Evolutionary conservation across 2,888 invertebrate genomes (phyloP).

Genomic region (Biston stratarius): DNA sequence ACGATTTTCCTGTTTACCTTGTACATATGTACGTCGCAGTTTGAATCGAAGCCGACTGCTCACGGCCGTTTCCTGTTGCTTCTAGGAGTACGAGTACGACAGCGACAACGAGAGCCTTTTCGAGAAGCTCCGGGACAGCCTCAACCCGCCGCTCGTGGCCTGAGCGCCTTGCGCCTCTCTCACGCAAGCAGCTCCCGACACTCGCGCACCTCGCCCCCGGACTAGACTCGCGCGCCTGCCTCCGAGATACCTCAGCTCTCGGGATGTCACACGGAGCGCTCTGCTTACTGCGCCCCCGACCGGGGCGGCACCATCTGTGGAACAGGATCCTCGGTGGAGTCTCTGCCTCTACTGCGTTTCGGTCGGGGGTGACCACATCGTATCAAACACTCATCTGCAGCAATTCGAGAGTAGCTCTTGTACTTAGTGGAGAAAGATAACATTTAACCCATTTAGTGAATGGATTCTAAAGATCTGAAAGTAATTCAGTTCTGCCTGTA

Average conservation of each 20-base stretch:
- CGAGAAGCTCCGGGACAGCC: constrained; percentile 56
- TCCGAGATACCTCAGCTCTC: neutral
- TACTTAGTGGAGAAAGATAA: neutral
- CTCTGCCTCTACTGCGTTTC: constrained; percentile 17
- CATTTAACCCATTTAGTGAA: constrained; percentile 10
- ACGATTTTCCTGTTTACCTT: constrained; percentile 45
- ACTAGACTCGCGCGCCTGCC: neutral
- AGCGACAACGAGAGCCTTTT: constrained; percentile 67
- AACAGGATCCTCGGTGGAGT: neutral
- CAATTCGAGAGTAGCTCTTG: constrained; percentile 2
- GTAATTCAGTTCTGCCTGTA: constrained; percentile 14
- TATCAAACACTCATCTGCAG: constrained; percentile 8
- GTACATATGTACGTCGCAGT: constrained; percentile 26
- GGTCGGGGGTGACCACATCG: constrained; percentile 38
- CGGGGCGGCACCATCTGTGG: constrained; percentile 13
- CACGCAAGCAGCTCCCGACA: constrained; percentile 25
- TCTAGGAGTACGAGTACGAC: constrained; percentile 65
- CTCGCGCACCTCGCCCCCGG: constrained; percentile 17
- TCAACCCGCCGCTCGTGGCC: constrained; percentile 63
- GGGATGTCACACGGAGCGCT: constrained; percentile 4
- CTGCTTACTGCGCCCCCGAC: constrained; percentile 36
- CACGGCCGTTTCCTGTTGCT: constrained; percentile 33
- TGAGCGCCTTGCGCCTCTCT: constrained; percentile 46
- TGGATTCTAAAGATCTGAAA: constrained; percentile 19
- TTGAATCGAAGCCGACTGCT: neutral